Base-by-base conservation (phyloP, 2,113 vertebrate species). In the Tachuris rubrigastra region DNA sequence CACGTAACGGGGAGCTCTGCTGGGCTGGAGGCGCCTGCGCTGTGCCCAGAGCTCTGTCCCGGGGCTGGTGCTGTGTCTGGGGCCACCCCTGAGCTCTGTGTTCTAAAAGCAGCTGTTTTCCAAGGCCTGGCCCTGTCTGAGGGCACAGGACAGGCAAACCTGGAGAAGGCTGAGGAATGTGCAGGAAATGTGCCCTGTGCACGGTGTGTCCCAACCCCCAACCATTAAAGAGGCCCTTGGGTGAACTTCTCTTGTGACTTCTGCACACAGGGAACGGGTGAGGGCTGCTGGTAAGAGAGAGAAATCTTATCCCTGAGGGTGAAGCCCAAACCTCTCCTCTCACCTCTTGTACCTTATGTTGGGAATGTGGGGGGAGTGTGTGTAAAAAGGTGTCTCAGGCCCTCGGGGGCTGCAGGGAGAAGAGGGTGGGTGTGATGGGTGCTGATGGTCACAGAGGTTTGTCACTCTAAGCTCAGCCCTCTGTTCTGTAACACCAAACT, bases 211-310 rank as follows among this genome's bases (percentile, higher is more conserved):
- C n/a, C 58, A 59, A n/a, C 63, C 66, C 4, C 46, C 63, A 30
- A 60, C 50, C 79, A 96, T 94, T 96, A 95, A 96, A 96, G 71
- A 76, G 24, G 44, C n/a, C 59, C 85, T 90, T 88, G 90, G 28
- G 2, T 85, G 71, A 84, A 67, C 27, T 18, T 47, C 7, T 10
- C 55, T 71, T 0, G 2, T 76, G 59, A 85, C 44, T 74, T 82
- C 62, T 58, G 71, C 46, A 21, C 12, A 1, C 0, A 1, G 56
- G 52, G 28, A n/a, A 71, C 0, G 6, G 37, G 52, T 28, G 5
- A 31, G 44, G 39, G 53, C 49, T 62, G 68, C 41, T 69, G 47
- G 30, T 46, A 52, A 41, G 63, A 44, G 41, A 49, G 37, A 49
- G 28, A 5, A 2, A 10, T 15, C 22, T 11, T 50, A 28, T 52